Evolutionary conservation across 1,140 invertebrate genomes (phyloP).

Genomic region (Dryas iulia): DNA sequence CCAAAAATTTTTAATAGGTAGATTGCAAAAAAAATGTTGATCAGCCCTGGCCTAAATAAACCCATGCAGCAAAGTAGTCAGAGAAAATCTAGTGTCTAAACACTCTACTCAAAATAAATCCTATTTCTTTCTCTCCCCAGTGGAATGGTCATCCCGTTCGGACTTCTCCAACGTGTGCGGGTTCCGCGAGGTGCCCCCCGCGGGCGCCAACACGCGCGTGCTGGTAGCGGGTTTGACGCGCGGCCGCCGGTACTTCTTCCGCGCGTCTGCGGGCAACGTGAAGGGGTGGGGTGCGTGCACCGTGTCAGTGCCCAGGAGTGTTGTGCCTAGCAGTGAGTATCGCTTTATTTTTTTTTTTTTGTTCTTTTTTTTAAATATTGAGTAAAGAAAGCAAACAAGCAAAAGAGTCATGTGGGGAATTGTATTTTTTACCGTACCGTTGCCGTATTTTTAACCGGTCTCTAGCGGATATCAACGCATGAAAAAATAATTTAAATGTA

Average conservation of each 20-base stretch:
- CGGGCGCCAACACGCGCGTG: constrained; percentile 82
- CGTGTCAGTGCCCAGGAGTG: constrained; percentile 87
- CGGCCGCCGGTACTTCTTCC: constrained; percentile 92
- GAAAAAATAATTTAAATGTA: no score
- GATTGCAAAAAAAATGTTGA: no score
- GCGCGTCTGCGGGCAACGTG: constrained; percentile 93
- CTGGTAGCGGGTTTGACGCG: constrained; percentile 88
- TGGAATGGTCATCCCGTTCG: constrained; percentile 92
- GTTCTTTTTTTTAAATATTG: no score
- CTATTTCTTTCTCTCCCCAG: constrained; percentile 68
- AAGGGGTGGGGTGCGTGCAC: constrained; percentile 92
- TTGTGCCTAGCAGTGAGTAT: constrained; percentile 93
- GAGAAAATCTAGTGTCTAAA: no score
- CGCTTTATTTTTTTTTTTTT: background rate
- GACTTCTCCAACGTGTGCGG: constrained; percentile 90
- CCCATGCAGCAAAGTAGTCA: no score
- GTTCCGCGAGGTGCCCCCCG: constrained; percentile 87
- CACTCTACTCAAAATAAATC: background rate
- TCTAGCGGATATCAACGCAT: no score
- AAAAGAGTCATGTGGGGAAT: no score
- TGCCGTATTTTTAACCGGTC: no score
- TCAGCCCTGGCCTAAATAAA: no score
- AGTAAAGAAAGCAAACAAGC: no score
- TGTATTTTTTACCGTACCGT: no score
- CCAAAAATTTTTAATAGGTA: no score